Evolutionary conservation across 2,797 vertebrate species (phyloP).

Genomic region (Argya squamiceps): DNA sequence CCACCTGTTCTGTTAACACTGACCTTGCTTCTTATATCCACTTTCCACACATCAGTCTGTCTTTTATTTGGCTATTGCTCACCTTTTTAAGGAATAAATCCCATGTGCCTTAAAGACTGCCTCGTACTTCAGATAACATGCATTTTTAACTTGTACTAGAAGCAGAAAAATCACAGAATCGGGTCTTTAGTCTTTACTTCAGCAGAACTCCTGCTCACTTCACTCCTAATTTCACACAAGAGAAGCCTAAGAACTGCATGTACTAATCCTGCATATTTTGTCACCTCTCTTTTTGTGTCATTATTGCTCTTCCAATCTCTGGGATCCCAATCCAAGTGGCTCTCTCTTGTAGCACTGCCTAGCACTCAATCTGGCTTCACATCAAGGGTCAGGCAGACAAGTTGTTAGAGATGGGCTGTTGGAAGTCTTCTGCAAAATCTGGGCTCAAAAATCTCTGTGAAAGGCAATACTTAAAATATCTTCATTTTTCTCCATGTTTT

Average conservation of each 20-base stretch:
- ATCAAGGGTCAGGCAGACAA: conserved; percentile 61
- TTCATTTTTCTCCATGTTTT: not conserved
- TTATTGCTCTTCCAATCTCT: conserved; percentile 57
- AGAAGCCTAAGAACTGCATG: conserved; percentile 58
- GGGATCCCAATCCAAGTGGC: conserved; percentile 50
- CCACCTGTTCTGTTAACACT: not conserved
- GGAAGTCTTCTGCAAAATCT: conserved; percentile 50
- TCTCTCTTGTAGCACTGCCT: conserved; percentile 41
- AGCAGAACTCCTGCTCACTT: conserved; percentile 35
- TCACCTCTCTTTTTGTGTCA: conserved; percentile 42
- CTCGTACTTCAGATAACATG: not conserved
- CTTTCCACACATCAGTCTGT: not conserved
- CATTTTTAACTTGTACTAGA: conserved; percentile 28
- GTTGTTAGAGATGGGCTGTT: conserved; percentile 59
- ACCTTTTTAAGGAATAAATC: conserved; percentile 21
- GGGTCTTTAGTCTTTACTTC: conserved; percentile 36
- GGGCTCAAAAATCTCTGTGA: conserved; percentile 27
- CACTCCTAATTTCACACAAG: conserved; percentile 60
- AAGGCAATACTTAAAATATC: conserved; percentile 48
- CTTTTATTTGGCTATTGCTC: conserved; percentile 21
- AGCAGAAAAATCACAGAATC: conserved; percentile 43
- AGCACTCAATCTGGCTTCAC: conserved; percentile 64
- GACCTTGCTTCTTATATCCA: not conserved
- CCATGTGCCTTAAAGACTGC: not conserved
- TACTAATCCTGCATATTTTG: conserved; percentile 68